These are phyloP conservation scores for Notiomystis cincta DNA, from an alignment of 2,113 vertebrate species.

Conservation along the genomic window DNA sequence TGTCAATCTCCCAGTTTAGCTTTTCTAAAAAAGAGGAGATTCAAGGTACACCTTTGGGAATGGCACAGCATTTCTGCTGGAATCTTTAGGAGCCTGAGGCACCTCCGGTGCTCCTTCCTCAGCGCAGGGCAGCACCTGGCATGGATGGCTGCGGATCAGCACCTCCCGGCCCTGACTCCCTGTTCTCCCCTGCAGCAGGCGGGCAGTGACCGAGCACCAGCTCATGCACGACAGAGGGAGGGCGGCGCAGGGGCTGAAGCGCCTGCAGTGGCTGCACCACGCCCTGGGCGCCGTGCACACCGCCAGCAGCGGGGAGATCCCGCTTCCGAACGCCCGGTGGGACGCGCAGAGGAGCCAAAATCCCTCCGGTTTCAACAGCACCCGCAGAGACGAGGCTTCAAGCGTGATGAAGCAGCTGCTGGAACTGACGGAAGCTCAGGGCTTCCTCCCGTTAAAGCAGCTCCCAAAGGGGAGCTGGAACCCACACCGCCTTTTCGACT, in stretches of 20 bases:
- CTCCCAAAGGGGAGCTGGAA: background rate
- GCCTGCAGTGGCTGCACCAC: slow-evolving; percentile 78
- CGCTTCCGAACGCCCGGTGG: background rate
- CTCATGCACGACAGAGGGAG: slow-evolving; percentile 77
- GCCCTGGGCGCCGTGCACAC: slow-evolving; percentile 77
- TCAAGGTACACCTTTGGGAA: background rate
- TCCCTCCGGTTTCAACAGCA: background rate
- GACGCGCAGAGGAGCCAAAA: background rate
- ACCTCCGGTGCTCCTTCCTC: background rate
- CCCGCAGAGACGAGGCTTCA: background rate
- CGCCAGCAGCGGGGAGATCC: slow-evolving; percentile 38
- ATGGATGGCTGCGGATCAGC: background rate
- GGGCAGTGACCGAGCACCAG: slow-evolving; percentile 80
- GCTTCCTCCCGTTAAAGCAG: background rate
- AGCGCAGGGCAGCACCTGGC: background rate
- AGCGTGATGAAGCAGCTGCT: background rate
- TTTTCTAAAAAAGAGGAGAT: background rate
- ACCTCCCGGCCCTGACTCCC: background rate
- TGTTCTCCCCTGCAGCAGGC: slow-evolving; percentile 51
- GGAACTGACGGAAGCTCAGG: background rate
- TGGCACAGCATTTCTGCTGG: background rate
- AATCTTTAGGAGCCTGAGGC: background rate
- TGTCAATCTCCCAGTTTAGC: background rate
- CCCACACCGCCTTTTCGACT: background rate
- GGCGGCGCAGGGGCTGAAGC: slow-evolving; percentile 77